phyloP scores from a whole-genome alignment of 1,140 invertebrate species.

The Eueides isabella region DNA sequence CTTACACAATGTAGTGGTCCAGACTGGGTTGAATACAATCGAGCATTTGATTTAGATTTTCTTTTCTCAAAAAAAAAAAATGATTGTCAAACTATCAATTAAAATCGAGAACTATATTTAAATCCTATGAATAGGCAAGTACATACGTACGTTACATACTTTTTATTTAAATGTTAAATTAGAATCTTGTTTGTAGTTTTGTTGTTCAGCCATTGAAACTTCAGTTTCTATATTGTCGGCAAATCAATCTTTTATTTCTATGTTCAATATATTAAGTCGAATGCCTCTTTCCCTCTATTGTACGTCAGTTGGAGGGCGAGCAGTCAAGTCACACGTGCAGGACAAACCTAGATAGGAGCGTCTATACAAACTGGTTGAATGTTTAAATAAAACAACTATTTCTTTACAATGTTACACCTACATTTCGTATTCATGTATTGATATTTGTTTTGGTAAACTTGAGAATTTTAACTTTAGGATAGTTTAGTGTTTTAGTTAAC shows the following conservation, averaged over 20 bases:
- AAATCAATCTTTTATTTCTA: conserved; percentile 15
- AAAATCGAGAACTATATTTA: neutral
- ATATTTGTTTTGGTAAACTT: neutral
- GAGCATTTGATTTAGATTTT: too few relatives aligned
- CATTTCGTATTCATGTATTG: conserved; percentile 3
- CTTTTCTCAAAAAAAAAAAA: too few relatives aligned
- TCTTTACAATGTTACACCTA: conserved; percentile 19
- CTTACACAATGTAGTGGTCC: too few relatives aligned
- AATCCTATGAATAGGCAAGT: neutral
- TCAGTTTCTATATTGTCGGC: conserved; percentile 5
- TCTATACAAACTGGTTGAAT: conserved; percentile 35
- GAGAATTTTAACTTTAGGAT: neutral
- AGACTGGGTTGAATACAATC: too few relatives aligned
- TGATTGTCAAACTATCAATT: neutral
- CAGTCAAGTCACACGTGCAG: conserved; percentile 45
- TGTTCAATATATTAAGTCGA: conserved; percentile 12
- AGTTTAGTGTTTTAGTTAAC: too few relatives aligned
- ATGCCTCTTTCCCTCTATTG: conserved; percentile 28
- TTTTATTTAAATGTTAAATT: conserved; percentile 10
- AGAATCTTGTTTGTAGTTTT: conserved; percentile 1
- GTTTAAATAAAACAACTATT: conserved; percentile 35
- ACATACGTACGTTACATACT: neutral
- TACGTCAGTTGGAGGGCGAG: conserved; percentile 38
- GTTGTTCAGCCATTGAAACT: conserved; percentile 9
- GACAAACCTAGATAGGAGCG: conserved; percentile 41